Base-by-base conservation (phyloP, 2,113 vertebrate genomes). In the Syrrhaptes paradoxus region DNA sequence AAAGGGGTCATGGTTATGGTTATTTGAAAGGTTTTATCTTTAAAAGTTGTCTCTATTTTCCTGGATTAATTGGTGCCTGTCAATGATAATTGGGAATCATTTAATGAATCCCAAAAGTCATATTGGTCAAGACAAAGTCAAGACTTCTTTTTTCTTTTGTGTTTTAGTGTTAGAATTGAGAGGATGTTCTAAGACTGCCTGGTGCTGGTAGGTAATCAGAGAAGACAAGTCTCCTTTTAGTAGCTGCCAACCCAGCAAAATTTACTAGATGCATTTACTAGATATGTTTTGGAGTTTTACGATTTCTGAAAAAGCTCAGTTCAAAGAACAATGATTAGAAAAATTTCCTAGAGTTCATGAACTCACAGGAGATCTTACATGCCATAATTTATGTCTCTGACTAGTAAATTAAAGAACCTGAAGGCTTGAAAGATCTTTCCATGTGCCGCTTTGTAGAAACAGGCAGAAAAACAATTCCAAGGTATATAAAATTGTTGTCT, bases 311-410 rank as follows among this genome's bases (percentile, higher is more conserved):
- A 96, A 93, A 93, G 49, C 70, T 93, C 70, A 48, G 76, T 95
- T 96, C 88, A 93, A 96, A 96, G 86, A 46, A 68, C 28, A 82
- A 36, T 70, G 76, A 92, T 93, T 94, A 93, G 77, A 94, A 82
- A 78, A 94, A 58, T 68, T 86, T 87, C 83, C 70, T 78, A 11
- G 80, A 90, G 96, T 96, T 96, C 95, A 75, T 93, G 93, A 96
- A 96, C 95, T 92, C 5, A 1, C 29, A 84, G 73, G 92, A 78
- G 45, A 87, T 93, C 70, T 85, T 94, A 43, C 74, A 86, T 57
- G 41, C 66, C 6, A 0, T 93, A 89, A 96, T 95, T 94, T 96
- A 96, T 94, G 66, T 62, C 57, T 75, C 86, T 59, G 36, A 93
- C 67, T 87, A 72, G 80, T 75, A 95, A 91, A 89, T 89, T 93